These are phyloP conservation scores for Echinops telfairi DNA, from an alignment of 2,113 vertebrate genomes.

Conservation along the genomic window DNA sequence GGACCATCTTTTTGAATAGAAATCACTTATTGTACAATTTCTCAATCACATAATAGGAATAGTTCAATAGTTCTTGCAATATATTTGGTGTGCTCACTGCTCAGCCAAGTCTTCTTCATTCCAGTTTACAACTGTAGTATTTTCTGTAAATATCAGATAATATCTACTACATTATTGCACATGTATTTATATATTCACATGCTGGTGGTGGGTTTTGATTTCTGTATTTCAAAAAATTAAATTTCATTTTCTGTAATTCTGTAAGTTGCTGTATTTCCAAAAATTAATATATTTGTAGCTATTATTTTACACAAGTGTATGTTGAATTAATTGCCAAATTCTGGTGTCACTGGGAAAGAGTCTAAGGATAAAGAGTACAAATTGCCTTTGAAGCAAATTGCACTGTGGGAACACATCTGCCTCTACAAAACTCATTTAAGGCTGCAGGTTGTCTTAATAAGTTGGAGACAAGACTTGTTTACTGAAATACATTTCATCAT, in stretches of 20 bases:
- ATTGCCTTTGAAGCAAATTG: background rate
- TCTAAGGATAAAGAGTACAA: background rate
- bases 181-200: rapidly evolving
- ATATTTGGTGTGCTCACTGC: background rate
- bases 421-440: background rate
- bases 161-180: too few species aligned
- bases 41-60: background rate
- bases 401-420: background rate
- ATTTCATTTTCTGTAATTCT: too few species aligned
- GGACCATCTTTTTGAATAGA: too few species aligned
- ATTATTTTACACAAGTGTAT: background rate
- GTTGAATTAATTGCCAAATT: too few species aligned
- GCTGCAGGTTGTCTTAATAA: background rate
- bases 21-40: background rate
- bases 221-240: background rate
- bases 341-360: too few species aligned
- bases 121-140: rapidly evolving
- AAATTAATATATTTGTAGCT: background rate
- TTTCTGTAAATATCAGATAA: background rate
- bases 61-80: background rate
- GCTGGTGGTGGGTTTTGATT: background rate
- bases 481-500: background rate
- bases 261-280: background rate
- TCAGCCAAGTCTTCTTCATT: background rate
- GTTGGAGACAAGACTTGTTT: background rate